Conservation (phyloP, 2,113 vertebrate species). For the Tachycineta bicolor region DNA sequence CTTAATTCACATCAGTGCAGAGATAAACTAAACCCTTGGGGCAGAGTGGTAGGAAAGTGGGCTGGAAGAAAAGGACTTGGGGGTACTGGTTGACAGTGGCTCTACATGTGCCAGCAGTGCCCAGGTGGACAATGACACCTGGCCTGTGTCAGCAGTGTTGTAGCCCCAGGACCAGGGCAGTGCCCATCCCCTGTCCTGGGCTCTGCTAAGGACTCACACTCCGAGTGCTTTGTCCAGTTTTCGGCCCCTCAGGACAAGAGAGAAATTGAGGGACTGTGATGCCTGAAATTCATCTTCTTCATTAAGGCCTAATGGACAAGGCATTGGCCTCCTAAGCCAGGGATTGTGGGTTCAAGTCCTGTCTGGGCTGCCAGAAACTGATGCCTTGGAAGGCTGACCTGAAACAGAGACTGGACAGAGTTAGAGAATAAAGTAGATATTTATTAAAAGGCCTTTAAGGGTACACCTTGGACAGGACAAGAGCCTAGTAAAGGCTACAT, state of each 20-base stretch:
- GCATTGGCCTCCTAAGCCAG: slow-evolving; percentile 79
- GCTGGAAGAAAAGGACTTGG: neutral
- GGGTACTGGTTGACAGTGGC: neutral
- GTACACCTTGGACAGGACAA: neutral
- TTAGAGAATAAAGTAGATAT: neutral
- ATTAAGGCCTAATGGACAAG: slow-evolving; percentile 19
- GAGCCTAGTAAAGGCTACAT: neutral
- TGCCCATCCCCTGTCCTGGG: neutral
- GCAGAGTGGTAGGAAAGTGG: neutral
- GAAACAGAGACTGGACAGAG: neutral
- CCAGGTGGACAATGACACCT: neutral
- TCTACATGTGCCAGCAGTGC: neutral
- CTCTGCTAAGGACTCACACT: neutral
- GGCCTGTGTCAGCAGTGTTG: neutral
- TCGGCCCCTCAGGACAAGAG: neutral
- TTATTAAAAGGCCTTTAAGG: neutral
- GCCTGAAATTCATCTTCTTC: neutral
- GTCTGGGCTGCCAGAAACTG: slow-evolving; percentile 36
- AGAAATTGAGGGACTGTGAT: neutral
- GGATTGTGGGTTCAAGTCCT: slow-evolving; percentile 85
- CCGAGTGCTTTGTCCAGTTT: neutral
- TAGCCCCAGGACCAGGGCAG: neutral
- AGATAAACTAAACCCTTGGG: neutral
- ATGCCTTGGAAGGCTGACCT: neutral
- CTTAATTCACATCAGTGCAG: neutral